phyloP scores from a whole-genome alignment of 1,140 invertebrate species.

The Drosophila parvula region DNA sequence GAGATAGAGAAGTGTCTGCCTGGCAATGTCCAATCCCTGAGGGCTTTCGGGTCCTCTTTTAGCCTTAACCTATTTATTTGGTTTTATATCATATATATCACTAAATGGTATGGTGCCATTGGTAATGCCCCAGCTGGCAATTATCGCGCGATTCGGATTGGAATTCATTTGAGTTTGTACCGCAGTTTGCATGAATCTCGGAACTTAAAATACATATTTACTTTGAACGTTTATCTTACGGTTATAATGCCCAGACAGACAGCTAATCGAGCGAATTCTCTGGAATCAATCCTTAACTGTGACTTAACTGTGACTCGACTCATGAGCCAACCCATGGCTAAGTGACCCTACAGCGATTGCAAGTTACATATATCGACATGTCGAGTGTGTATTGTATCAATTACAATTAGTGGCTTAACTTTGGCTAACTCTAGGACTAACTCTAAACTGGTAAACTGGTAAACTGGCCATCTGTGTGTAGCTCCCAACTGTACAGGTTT shows the following conservation, averaged over 20 bases:
- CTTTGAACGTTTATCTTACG: conserved; percentile 20
- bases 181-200: conserved; percentile 69
- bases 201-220: conserved; percentile 31
- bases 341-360: conserved; percentile 9
- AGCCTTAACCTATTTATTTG: neutral
- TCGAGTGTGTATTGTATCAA: conserved; percentile 12
- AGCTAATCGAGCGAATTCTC: conserved; percentile 19
- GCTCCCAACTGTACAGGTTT: conserved; percentile 32
- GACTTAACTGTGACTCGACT: neutral
- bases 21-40: conserved; percentile 42
- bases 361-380: conserved; percentile 29
- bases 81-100: conserved; percentile 28
- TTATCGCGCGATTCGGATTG: conserved; percentile 29
- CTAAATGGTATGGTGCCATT: conserved; percentile 15
- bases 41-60: neutral
- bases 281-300: neutral
- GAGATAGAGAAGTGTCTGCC: conserved; percentile 21
- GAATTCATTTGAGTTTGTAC: conserved; percentile 64
- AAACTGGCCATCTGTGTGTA: conserved; percentile 7
- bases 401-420: conserved; percentile 29
- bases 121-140: conserved; percentile 11
- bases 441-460: conserved; percentile 2
- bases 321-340: neutral
- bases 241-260: conserved; percentile 26
- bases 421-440: conserved; percentile 34